phyloP scores from a whole-genome alignment of 2,113 vertebrate genomes.

The Nyctibius bracteatus region DNA sequence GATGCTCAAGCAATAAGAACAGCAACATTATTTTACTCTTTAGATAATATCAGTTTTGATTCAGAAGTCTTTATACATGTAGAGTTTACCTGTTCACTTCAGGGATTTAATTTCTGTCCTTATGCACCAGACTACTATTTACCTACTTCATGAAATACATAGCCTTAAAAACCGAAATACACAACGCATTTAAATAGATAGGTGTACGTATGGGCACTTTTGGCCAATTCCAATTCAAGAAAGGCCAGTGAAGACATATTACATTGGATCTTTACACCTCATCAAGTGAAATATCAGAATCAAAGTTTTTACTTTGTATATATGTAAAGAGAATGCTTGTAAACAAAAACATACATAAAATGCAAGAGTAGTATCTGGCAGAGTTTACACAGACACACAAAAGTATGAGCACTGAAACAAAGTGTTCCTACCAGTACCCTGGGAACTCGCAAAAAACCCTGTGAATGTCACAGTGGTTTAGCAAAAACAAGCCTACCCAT shows the following conservation, averaged over 20 bases:
- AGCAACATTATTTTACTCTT: constrained; percentile 17
- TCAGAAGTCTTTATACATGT: background rate
- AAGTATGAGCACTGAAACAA: background rate
- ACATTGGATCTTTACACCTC: background rate
- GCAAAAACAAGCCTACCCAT: background rate
- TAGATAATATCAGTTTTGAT: background rate
- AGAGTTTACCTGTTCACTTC: background rate
- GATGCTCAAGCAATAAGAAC: background rate
- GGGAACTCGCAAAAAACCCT: background rate
- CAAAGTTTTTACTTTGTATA: background rate
- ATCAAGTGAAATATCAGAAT: background rate
- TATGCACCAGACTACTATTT: background rate
- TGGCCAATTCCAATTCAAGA: background rate
- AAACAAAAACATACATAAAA: background rate
- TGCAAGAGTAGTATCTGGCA: accelerated
- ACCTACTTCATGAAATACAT: background rate
- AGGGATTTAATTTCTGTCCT: background rate
- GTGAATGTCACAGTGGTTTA: background rate
- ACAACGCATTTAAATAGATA: background rate
- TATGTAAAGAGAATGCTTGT: background rate
- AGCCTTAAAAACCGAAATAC: background rate
- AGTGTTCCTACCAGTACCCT: background rate
- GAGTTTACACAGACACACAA: background rate
- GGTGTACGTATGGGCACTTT: background rate
- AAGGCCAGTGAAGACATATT: background rate